Evolutionary conservation across 2,888 invertebrate species (phyloP), one percentile per base, ranked within the genome.

Genomic region (Melanotus villosus): DNA sequence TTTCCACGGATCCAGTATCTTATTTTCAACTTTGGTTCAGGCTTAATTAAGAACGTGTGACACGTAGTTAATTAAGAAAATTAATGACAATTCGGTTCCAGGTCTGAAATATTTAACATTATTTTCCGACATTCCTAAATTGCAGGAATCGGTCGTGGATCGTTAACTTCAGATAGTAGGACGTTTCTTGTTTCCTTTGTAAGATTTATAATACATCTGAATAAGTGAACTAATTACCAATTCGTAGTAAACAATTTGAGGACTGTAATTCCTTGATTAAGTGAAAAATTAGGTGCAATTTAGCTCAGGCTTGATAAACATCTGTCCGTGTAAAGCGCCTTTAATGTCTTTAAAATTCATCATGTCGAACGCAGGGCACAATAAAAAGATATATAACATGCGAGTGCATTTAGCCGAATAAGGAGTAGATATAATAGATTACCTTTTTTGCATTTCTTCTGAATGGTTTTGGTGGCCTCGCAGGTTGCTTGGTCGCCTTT

Each of bases 361-460:
- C 60, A 60, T 21, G 47, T 60, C 60, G 32, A 18, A 59, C 18
- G 30, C 59, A 59, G 59, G 30, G 14, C 19, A 23, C 32, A 32
- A 19, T 26, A 47, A 60, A 47, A 47, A 32, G 34, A 23, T 7
- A 26, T 7, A 16, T 16, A 36, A 16, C 34, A 30, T n/a, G 16
- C 52, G 66, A 50, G 16, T 43, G 47, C 26, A 59, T 60, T 66
- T 41, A 41, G 21, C 52, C 52, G 54, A 52, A 52, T 67, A 56
- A 36, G 56, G 56, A 36, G 54, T 62, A 57, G 26, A 23, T 43
- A 38, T 56, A 62, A 56, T 59, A 12, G 52, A 30, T 83, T 87
- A 94, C 95, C 93, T 90, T 95, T 95, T 88, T 95, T 96, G 90
- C 96, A 96, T 82, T 95, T 95, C 87, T 95, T 95, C 85, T 94